phyloP scores from a whole-genome alignment of 2,113 vertebrate species.

The Melanerpes aurifrons region DNA sequence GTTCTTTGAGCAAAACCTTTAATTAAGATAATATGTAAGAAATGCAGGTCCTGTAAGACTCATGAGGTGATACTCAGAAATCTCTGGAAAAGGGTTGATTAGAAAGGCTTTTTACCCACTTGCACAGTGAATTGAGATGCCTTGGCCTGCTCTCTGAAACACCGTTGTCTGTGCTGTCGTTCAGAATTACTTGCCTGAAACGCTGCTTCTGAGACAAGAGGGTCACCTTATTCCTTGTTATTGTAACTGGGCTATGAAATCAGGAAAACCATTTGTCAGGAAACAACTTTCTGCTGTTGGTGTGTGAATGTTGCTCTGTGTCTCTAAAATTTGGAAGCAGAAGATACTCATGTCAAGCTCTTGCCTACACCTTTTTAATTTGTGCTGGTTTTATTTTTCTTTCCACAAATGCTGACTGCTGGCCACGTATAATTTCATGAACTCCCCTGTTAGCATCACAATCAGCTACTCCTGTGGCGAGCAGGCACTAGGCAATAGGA shows the following conservation, averaged over 20 bases:
- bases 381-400: not conserved
- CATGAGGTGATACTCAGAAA: not conserved
- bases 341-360: not conserved
- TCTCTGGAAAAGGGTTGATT: not conserved
- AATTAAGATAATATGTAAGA: conserved; percentile 4
- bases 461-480: not conserved
- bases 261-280: not conserved
- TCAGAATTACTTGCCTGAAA: not conserved
- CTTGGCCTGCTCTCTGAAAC: not conserved
- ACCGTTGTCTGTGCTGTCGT: not conserved
- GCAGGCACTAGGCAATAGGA: not conserved
- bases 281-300: not conserved
- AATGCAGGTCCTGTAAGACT: not conserved
- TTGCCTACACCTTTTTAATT: not conserved
- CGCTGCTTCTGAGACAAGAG: not conserved
- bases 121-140: not conserved
- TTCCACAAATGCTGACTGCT: not conserved
- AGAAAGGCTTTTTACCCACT: not conserved
- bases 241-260: not conserved
- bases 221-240: not conserved
- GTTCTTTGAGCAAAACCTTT: conserved; percentile 14
- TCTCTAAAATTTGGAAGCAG: not conserved
- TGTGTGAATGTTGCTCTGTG: not conserved
- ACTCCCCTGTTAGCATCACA: not conserved
- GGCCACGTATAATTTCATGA: not conserved